These are phyloP conservation scores for Agrochola lychnidis DNA, from an alignment of 2,888 invertebrate genomes.

Conservation along the genomic window DNA sequence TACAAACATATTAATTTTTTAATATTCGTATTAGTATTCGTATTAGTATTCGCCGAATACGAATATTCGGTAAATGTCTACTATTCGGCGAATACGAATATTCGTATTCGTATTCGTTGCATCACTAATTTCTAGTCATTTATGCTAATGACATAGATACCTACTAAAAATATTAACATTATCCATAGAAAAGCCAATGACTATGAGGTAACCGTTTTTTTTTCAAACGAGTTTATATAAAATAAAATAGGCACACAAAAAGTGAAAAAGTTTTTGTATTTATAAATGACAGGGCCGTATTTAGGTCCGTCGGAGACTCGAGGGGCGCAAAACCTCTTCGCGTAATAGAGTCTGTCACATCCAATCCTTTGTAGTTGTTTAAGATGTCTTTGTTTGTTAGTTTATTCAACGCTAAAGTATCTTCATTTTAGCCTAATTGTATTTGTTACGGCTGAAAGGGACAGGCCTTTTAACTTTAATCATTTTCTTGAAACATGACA, in stretches of 20 bases:
- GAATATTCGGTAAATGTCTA: no score
- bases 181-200: no score
- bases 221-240: background rate
- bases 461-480: constrained; percentile 35
- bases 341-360: constrained; percentile 47
- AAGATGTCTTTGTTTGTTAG: constrained; percentile 56
- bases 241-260: background rate
- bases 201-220: no score
- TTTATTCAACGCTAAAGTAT: constrained; percentile 29
- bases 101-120: no score
- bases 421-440: constrained; percentile 40
- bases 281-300: constrained; percentile 29
- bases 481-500: constrained; percentile 4
- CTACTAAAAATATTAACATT: no score
- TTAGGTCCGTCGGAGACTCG: constrained; percentile 12
- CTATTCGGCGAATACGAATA: no score
- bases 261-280: background rate
- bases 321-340: constrained; percentile 13
- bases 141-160: no score
- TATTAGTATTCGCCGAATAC: no score
- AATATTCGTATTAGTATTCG: no score
- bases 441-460: constrained; percentile 30
- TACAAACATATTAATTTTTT: no score
- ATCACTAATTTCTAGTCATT: no score
- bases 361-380: constrained; percentile 51